Evolutionary conservation across 53 echinoderm and acorn worm species (phyloP), one percentile per base, ranked within the genome.

Genomic region (Henricia sp.): DNA sequence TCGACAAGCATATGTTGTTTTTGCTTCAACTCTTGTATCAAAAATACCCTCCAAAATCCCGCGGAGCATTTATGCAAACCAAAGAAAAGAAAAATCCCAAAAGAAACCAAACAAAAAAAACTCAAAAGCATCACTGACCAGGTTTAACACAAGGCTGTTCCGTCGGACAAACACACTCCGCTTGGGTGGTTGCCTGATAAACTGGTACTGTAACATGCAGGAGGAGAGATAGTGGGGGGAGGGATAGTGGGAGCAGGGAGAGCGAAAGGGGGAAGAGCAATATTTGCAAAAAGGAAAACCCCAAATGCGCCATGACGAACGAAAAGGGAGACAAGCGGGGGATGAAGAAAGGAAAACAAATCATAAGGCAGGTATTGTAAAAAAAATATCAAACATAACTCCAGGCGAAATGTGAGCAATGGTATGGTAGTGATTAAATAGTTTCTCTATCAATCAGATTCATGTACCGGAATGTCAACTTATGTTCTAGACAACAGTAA

Each of bases 111-210:
- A 80, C 35, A 34, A 44, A 80, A 72, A 54, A 41, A 27, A 76
- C 56, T 56, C 24, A 60, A 64, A 80, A 80, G 80, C 62, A 80
- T 80, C 80, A 80, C 80, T 80, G 80, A 80, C 80, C 80, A 80
- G 80, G 43, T 64, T 44, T n/a, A 80, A 64, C 80, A 80, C 80
- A 80, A 12, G 80, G 80, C 80, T 80, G 80, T 64, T 67, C 54
- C 67, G 86, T 86, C 30, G 86, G 86, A 86, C 76, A 86, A 75
- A 86, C 19, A 68, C 86, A 86, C 86, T 86, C 86, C 86, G 54
- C 86, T 20, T 75, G 86, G 86, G 86, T 86, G 76, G 86, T 86
- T 67, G 86, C 76, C 86, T 86, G 86, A 67, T 67, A 52, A 41
- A 76, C 75, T 86, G 86, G 76, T 37, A 86, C 86, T 86, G 86